Base-by-base conservation (phyloP, 2,797 vertebrate species). In the Passerculus sandwichensis region DNA sequence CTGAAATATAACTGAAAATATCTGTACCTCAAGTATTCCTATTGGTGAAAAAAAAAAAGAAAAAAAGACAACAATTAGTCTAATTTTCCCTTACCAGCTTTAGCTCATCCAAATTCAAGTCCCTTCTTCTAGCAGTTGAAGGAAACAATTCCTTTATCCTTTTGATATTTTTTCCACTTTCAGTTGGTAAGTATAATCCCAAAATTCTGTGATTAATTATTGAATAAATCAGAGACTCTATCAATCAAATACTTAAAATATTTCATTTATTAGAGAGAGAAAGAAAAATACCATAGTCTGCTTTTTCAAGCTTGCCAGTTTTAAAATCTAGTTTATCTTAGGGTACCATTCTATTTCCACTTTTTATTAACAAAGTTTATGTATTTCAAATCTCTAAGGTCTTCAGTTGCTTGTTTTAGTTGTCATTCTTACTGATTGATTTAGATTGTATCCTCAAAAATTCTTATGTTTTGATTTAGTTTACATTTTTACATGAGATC, bases 11-110 rank as follows among this genome's bases (percentile, higher is more conserved):
- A 10, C 34, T 47, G 34, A 54, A 70, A n/a, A 26, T 78, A 69
- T 30, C 27, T 64, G 15, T 64, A 36, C 3, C 15, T 69, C 38
- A 42, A 32, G 4, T 74, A 53, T 70, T 62, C 21, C 21, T 78
- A 27, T 25, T 3, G 8, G 5, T 9, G 1, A 2, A 16, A 56
- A 38, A 44, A n/a, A 29, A 1, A 17, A 36, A 25, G 0, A 23
- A 40, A 34, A 1, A 22, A 23, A 45, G 36, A 38, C 36, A 38
- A 10, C 9, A 23, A 4, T 11, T 26, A 29, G 10, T 71, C 14
- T 25, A 5, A 22, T 85, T 82, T 83, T 61, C n/a, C n/a, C 9
- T 82, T 64, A 51, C 10, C 23, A 76, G 19, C 10, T 89, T 40
- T 87, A 76, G 13, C 5, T 8, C 30, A 48, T 54, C 10, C 27